A percentile compares a stretch with the other conserved stretches of the same genome.
These are phyloP conservation scores for Ophion ventricosus DNA, from an alignment of 2,888 invertebrate genomes.

Conservation along the genomic window DNA sequence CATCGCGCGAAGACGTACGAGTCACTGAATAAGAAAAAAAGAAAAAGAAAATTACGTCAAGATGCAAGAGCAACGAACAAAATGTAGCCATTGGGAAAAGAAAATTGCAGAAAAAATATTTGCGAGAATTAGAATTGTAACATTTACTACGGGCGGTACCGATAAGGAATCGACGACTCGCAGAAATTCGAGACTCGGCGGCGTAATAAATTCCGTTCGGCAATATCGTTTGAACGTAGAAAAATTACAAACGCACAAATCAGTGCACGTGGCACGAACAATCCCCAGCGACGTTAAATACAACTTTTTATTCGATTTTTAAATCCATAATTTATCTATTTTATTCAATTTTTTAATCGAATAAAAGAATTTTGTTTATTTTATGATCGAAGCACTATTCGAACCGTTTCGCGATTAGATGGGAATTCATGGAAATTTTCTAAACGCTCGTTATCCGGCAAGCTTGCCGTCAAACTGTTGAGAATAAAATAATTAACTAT, in stretches of 20 bases:
- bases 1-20: slow-evolving; percentile 17
- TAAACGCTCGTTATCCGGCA: neutral
- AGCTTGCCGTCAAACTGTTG: no score
- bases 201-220: neutral
- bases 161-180: slow-evolving; percentile 6
- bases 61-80: slow-evolving; percentile 11
- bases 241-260: neutral
- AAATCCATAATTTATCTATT: neutral
- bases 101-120: neutral
- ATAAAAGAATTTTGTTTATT: neutral
- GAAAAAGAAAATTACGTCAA: slow-evolving; percentile 28
- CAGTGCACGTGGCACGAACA: neutral
- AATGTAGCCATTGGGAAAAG: slow-evolving; percentile 19
- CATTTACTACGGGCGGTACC: slow-evolving; percentile 2
- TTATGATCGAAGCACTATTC: neutral
- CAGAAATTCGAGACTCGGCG: slow-evolving; percentile 11
- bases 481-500: no score
- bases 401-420: neutral
- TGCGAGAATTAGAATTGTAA: neutral
- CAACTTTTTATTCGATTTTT: neutral
- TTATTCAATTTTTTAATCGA: neutral
- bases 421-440: neutral
- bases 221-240: neutral
- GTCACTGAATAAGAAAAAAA: neutral
- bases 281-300: neutral